A percentile compares a stretch with the other conserved stretches of the same genome.
Conservation (phyloP, 2,888 invertebrate species). For the Agrenia bidenticulata region DNA sequence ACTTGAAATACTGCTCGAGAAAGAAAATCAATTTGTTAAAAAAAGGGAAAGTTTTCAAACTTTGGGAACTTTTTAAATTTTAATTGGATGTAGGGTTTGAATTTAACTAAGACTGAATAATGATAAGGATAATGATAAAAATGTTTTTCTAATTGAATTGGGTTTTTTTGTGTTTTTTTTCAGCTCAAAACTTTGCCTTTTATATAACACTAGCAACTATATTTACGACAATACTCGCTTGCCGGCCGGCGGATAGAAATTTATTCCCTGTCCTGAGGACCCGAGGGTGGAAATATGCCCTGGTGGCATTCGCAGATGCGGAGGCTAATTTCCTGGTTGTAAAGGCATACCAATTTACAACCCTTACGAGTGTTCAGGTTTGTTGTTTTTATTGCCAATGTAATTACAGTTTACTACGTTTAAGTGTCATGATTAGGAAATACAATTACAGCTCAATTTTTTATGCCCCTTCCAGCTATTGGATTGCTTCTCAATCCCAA, state of each 20-base stretch:
- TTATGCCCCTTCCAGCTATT: constrained; percentile 68
- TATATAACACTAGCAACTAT: constrained; percentile 74
- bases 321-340: constrained; percentile 81
- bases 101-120: no score
- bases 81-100: no score
- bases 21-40: no score
- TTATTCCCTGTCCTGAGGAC: constrained; percentile 66
- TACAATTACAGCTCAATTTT: constrained; percentile 44
- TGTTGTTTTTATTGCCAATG: constrained; percentile 29
- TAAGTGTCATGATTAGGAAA: neutral
- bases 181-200: constrained; percentile 76
- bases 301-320: constrained; percentile 78
- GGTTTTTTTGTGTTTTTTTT: constrained; percentile 37
- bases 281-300: constrained; percentile 74
- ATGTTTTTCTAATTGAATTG: neutral
- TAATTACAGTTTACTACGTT: constrained; percentile 1
- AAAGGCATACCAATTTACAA: constrained; percentile 75
- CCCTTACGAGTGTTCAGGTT: constrained; percentile 71
- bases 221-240: constrained; percentile 74
- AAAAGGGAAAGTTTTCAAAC: no score
- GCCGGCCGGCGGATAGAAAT: constrained; percentile 65
- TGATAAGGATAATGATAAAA: neutral
- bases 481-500: constrained; percentile 82
- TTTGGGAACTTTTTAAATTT: no score
- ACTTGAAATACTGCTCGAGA: no score